These are phyloP conservation scores for Prionailurus bengalensis DNA, from an alignment of 2,113 vertebrate species.

Conservation along the genomic window DNA sequence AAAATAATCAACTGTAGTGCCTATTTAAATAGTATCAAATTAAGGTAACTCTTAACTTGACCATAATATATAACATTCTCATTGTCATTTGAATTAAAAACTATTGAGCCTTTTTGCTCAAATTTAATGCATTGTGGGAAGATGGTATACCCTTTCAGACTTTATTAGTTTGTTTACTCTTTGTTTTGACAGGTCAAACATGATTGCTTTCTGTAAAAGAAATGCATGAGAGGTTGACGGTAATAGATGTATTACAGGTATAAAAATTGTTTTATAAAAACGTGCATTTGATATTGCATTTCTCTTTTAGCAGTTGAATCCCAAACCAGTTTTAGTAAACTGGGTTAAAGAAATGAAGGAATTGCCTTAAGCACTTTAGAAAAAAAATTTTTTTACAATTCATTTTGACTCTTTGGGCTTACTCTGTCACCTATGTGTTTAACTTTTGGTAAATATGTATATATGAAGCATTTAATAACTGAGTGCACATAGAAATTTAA, in stretches of 20 bases:
- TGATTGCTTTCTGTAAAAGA: constrained; percentile 66
- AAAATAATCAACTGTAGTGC: constrained; percentile 64
- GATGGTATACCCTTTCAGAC: background rate
- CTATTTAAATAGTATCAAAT: constrained; percentile 69
- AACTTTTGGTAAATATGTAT: constrained; percentile 71
- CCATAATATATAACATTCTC: constrained; percentile 16
- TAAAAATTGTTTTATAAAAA: constrained; percentile 66
- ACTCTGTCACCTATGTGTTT: constrained; percentile 66
- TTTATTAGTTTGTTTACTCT: background rate
- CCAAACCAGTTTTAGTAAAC: constrained; percentile 71
- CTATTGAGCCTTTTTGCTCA: constrained; percentile 18
- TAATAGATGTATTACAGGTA: constrained; percentile 70
- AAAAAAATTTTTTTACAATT: constrained; percentile 68
- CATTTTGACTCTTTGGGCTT: constrained; percentile 63
- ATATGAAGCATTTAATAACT: constrained; percentile 62
- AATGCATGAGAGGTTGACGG: constrained; percentile 62
- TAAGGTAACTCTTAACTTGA: constrained; percentile 57
- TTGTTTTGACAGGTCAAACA: constrained; percentile 30
- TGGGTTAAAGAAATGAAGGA: constrained; percentile 83
- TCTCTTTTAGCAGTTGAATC: constrained; percentile 81
- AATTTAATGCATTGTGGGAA: constrained; percentile 41
- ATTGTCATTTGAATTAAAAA: constrained; percentile 57
- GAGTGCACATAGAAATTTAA: constrained; percentile 55
- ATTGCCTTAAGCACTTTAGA: constrained; percentile 90
- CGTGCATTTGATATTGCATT: constrained; percentile 73